Conservation (phyloP, 2,797 vertebrate species). For the Masticophis lateralis region DNA sequence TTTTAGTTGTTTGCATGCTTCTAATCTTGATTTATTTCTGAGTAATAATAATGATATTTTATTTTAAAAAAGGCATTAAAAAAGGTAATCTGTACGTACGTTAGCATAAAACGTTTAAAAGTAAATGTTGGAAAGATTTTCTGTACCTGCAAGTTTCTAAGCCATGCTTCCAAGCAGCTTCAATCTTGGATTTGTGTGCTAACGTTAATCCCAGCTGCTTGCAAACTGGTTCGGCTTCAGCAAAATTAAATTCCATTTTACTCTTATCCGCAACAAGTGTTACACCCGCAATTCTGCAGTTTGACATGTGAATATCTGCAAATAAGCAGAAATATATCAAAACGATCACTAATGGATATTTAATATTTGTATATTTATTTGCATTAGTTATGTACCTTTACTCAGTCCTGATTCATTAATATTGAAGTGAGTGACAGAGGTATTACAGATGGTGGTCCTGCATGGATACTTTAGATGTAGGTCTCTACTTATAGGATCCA, state of each 20-base stretch:
- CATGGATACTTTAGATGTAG: background rate
- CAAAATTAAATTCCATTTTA: slow-evolving; percentile 54
- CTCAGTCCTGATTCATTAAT: background rate
- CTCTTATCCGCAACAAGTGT: slow-evolving; percentile 50
- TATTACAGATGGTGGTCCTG: background rate
- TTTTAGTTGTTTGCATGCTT: background rate
- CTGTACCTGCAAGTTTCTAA: slow-evolving; percentile 77
- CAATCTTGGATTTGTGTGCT: slow-evolving; percentile 68
- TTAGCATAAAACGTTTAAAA: background rate
- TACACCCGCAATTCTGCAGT: slow-evolving; percentile 71
- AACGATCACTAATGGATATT: slow-evolving; percentile 41
- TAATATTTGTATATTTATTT: background rate
- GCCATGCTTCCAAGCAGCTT: slow-evolving; percentile 59
- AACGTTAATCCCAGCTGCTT: slow-evolving; percentile 58
- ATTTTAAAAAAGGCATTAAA: background rate
- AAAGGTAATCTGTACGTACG: background rate
- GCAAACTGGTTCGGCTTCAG: slow-evolving; percentile 68
- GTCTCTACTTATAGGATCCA: background rate
- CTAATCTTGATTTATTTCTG: background rate
- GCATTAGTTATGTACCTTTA: background rate
- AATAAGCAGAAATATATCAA: slow-evolving; percentile 47
- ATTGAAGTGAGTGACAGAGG: background rate
- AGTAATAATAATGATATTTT: background rate
- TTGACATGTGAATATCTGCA: slow-evolving; percentile 61
- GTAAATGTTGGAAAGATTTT: background rate